phyloP scores from a whole-genome alignment of 2,888 invertebrate species.

The Euclidia mi region DNA sequence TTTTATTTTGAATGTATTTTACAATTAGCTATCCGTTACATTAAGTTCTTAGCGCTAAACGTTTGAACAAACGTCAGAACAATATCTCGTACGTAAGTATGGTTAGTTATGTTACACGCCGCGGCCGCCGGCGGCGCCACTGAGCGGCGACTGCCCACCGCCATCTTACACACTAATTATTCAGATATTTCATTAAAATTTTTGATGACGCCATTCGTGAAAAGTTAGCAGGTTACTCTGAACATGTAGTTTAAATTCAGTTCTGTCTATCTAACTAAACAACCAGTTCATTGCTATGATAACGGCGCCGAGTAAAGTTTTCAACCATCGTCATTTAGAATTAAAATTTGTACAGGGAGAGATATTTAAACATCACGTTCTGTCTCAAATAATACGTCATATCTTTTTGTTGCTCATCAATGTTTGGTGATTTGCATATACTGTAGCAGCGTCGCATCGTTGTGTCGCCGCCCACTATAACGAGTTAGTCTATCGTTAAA shows the following conservation, averaged over 20 bases:
- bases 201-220: neutral
- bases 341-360: conserved; percentile 2
- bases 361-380: neutral
- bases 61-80: conserved; percentile 55
- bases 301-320: neutral
- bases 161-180: neutral
- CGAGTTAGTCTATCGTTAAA: conserved; percentile 30
- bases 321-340: neutral
- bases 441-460: neutral
- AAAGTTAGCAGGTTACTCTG: conserved; percentile 12
- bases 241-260: conserved; percentile 3
- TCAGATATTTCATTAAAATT: neutral
- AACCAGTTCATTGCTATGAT: conserved; percentile 6
- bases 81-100: conserved; percentile 38
- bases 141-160: neutral
- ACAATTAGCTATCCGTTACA: conserved; percentile 63
- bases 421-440: conserved; percentile 2
- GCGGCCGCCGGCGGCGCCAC: neutral
- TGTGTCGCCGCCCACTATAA: conserved; percentile 14
- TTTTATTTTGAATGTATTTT: conserved; percentile 69
- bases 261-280: conserved; percentile 3
- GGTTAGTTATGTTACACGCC: conserved; percentile 5
- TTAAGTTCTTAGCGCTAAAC: conserved; percentile 46
- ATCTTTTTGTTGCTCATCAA: conserved; percentile 7
- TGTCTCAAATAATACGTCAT: neutral